Evolutionary conservation across 2,888 invertebrate genomes (phyloP).

Genomic region (Thereva unica): DNA sequence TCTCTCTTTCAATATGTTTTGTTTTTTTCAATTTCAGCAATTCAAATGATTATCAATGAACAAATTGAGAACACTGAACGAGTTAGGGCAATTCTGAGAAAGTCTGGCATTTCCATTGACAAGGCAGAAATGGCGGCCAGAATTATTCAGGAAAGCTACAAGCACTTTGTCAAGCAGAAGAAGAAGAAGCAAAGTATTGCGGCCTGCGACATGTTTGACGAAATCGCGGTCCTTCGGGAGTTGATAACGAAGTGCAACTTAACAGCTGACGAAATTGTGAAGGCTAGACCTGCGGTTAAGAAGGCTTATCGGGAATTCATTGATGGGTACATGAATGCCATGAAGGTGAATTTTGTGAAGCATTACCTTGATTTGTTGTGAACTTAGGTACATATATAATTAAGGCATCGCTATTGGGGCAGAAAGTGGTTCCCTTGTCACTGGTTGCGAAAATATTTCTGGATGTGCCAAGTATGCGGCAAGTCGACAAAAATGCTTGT

Average conservation of each 20-base stretch:
- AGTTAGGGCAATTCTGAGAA: conserved; percentile 43
- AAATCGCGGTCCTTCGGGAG: conserved; percentile 52
- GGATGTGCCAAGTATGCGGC: no score
- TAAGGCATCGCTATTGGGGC: no score
- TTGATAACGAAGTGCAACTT: conserved; percentile 51
- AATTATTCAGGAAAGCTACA: conserved; percentile 47
- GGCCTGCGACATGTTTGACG: conserved; percentile 47
- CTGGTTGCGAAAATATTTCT: no score
- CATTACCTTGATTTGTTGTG: no score
- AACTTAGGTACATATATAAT: no score
- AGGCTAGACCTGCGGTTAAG: conserved; percentile 51
- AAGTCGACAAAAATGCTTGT: no score
- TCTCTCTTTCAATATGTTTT: background rate
- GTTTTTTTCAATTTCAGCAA: conserved; percentile 49
- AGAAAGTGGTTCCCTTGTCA: no score
- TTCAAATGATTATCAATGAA: conserved; percentile 50
- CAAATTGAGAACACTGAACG: conserved; percentile 52
- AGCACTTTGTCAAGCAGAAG: conserved; percentile 44
- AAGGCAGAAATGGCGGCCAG: conserved; percentile 49
- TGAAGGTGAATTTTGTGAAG: conserved; percentile 43
- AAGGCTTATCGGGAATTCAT: conserved; percentile 53
- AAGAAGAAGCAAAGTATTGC: conserved; percentile 48
- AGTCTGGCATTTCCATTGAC: conserved; percentile 50
- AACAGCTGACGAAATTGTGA: conserved; percentile 49
- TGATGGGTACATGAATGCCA: conserved; percentile 50